Evolutionary conservation across 1,140 invertebrate species (phyloP), one percentile per base, ranked within the genome.

Genomic region (Copidosoma floridanum): DNA sequence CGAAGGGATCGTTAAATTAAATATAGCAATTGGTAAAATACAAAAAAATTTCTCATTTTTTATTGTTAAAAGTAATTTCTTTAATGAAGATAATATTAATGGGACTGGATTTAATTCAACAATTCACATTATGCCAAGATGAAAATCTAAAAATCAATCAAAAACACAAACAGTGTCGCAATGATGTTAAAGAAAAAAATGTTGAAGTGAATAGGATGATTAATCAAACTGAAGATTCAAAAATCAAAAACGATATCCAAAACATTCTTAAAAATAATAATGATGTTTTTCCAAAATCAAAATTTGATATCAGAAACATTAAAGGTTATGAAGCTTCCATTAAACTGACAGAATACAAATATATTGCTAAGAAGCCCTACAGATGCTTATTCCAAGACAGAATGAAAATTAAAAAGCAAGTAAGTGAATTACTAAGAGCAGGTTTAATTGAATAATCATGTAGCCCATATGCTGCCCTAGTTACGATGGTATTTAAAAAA

Each of bases 91-190:
- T 27, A n/a, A 43, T 56, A 23, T 24, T 56, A 41, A 41, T 56
- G 16, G 53, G 53, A 12, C 16, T 56, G 18, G 53, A 56, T 56
- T 21, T 35, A 14, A 35, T 56, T 0, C 23, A 50, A 50, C 5
- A 50, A 12, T 56, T 56, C 2, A 50, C 23, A 50, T 37, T 56
- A 3, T 56, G 38, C 44, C 38, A 43, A 18, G 40, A 56, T 56
- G 3, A 43, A 56, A 43, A 56, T 35, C 23, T 27, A 27, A 56
- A 43, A 4, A 56, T 14, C n/a, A n/a, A n/a, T n/a, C n/a, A n/a
- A n/a, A n/a, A n/a, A n/a, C n/a, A n/a, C n/a, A n/a, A n/a, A n/a
- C n/a, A n/a, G n/a, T 35, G 2, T 1, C 40, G 16, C 18, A 35
- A 7, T 7, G 46, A 48, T 48, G 7, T 48, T 12, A 23, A 23